Evolutionary conservation across 2,888 invertebrate species (phyloP).

Genomic region (Nasonovia ribisnigri): DNA sequence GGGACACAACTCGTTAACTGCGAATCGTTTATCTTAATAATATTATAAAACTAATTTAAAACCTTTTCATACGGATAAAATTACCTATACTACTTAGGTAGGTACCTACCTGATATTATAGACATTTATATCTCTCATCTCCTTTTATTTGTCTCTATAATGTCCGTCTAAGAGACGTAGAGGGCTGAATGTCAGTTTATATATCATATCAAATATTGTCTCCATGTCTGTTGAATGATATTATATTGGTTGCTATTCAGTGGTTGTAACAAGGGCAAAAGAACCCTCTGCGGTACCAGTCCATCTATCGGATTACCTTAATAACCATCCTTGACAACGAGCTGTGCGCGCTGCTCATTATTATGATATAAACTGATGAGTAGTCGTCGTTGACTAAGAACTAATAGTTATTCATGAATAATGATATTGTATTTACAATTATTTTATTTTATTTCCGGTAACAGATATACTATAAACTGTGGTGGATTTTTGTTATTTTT

Average conservation of each 20-base stretch:
- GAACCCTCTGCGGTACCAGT: neutral
- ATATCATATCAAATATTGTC: neutral
- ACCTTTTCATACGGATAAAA: neutral
- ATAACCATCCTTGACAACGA: neutral
- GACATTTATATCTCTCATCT: neutral
- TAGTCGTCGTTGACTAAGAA: neutral
- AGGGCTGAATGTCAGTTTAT: too few relatives aligned
- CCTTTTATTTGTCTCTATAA: neutral
- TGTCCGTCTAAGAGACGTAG: too few relatives aligned
- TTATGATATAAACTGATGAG: neutral
- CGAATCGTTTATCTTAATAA: neutral
- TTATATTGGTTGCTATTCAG: neutral
- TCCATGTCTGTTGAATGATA: neutral
- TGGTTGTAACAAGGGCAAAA: neutral
- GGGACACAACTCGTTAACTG: too few relatives aligned
- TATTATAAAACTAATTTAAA: neutral
- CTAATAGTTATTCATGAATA: neutral
- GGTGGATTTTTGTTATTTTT: neutral
- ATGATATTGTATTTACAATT: neutral
- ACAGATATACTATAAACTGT: neutral
- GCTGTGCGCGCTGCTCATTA: neutral
- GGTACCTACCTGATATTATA: neutral
- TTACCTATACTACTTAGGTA: neutral
- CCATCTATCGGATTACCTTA: neutral
- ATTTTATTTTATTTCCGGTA: too few relatives aligned